Percentiles rank a stretch among this genome's conserved stretches.
Conservation (phyloP, 2,888 invertebrate genomes). For the Mylabris sibirica region DNA sequence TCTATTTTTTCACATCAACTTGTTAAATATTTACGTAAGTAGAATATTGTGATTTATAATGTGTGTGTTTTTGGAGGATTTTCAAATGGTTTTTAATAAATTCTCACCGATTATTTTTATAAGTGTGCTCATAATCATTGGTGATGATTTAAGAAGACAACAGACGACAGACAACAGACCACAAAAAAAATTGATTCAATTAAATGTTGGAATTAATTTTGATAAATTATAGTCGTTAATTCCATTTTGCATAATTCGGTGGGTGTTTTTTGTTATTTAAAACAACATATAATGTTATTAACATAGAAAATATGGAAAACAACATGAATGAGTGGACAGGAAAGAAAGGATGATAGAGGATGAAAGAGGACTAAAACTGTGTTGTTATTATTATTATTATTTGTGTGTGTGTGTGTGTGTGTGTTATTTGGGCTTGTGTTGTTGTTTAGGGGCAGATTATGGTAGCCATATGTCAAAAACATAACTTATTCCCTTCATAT, state of each 20-base stretch:
- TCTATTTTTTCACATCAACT: neutral
- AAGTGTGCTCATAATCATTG: neutral
- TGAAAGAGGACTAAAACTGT: no score
- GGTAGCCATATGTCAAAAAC: conserved; percentile 46
- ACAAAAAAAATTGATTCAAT: neutral
- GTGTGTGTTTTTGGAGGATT: neutral
- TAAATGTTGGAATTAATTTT: neutral
- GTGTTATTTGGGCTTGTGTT: conserved; percentile 23
- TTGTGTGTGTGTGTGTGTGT: neutral
- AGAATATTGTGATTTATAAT: neutral
- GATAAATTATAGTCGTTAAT: neutral
- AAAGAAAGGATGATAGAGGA: neutral
- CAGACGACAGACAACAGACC: no score
- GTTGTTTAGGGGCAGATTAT: conserved; percentile 40
- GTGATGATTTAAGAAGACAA: no score
- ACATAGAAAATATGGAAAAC: neutral
- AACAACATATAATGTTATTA: neutral
- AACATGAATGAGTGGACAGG: conserved; percentile 1
- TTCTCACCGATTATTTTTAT: neutral
- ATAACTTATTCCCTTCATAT: conserved; percentile 17
- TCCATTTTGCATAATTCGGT: neutral
- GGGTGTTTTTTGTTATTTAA: neutral
- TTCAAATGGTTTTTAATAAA: neutral
- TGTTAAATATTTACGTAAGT: neutral
- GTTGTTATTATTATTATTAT: neutral